Base-by-base conservation (phyloP, 1,140 invertebrate genomes). In the Hycleus cichorii region DNA sequence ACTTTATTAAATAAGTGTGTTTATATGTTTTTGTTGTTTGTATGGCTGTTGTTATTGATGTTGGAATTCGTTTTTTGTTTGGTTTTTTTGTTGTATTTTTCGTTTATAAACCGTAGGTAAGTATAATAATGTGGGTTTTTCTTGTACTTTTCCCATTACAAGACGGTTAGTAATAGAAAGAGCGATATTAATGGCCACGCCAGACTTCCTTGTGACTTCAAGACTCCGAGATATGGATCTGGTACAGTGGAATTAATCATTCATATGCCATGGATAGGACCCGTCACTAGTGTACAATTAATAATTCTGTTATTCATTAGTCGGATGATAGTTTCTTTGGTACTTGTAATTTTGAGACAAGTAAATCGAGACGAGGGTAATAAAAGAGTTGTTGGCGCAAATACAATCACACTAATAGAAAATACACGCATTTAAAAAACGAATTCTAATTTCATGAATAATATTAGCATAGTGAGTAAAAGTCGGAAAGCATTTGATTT, bases 371-470 rank as follows among this genome's bases (percentile, higher is more conserved):
- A 18, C 18, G 18, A 18, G 18, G 18, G 18, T 18, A 32, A 32
- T 32, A 32, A 32, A 32, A 32, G 32, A 32, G 32, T 18, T 18
- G 18, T 18, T 18, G 32, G 32, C 4, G 3, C 32, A 32, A 32
- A 7, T 7, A 5, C 7, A 7, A 5, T 32, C 32, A 4, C 32
- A 50, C 24, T 18, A 38, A 32, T 57, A 47, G 18, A 47, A 47
- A 58, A 49, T 49, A 53, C 53, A 51, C 57, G 49, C 62, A 39
- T 47, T 47, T 49, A 55, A 61, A 67, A 65, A 62, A 40, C 65
- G 60, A 61, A 67, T 64, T 65, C 64, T 63, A 67, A 67, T 64
- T 64, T 65, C 65, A 67, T 67, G 65, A 67, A 67, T 67, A 32
- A 67, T 63, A 64, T 67, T 67, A 64, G 65, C 65, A 67, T 67